Percentiles rank a stretch among this genome's conserved stretches.
These are phyloP conservation scores for Microctonus brassicae DNA, from an alignment of 2,888 invertebrate species.

Conservation along the genomic window DNA sequence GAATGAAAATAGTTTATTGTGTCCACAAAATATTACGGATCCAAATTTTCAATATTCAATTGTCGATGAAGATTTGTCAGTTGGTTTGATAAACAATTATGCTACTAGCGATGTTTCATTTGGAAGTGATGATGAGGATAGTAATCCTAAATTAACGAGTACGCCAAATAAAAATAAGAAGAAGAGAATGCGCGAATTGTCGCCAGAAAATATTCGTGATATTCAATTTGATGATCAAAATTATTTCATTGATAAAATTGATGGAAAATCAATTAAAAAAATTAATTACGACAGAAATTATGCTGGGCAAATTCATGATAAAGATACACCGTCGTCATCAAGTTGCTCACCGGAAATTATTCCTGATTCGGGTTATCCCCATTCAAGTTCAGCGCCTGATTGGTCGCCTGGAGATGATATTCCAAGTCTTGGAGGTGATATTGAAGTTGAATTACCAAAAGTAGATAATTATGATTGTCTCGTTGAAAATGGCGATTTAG, in stretches of 20 bases:
- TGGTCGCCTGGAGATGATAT: conserved; percentile 59
- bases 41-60: conserved; percentile 43
- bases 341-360: conserved; percentile 62
- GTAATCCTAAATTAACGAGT: conserved; percentile 52
- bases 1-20: conserved; percentile 37
- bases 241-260: conserved; percentile 1
- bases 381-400: conserved; percentile 60
- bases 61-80: neutral
- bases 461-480: conserved; percentile 47
- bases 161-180: conserved; percentile 44
- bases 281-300: too few relatives aligned
- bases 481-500: conserved; percentile 72
- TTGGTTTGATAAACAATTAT: neutral
- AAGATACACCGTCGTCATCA: conserved; percentile 54
- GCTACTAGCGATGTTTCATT: neutral
- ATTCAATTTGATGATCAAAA: neutral
- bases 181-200: too few relatives aligned
- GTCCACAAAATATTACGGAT: conserved; percentile 40
- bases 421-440: conserved; percentile 58
- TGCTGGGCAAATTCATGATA: too few relatives aligned
- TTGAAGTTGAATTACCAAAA: conserved; percentile 53
- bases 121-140: conserved; percentile 26
- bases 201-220: neutral
- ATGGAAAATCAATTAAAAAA: too few relatives aligned
- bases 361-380: conserved; percentile 63